Evolutionary conservation across 2,113 vertebrate species (phyloP).

Genomic region (Vidua chalybeata): DNA sequence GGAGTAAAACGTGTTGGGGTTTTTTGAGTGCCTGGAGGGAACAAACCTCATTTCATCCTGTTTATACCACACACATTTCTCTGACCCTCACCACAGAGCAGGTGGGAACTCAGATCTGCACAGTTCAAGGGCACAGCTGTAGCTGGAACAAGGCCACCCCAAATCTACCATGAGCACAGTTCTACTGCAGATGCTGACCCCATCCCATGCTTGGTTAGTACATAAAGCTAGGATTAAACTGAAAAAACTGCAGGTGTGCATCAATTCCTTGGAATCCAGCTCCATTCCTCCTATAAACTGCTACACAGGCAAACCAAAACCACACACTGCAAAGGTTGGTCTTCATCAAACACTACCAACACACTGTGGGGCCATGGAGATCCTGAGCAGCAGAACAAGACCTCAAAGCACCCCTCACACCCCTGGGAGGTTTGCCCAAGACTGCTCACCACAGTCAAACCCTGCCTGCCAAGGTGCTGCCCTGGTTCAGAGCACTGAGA

Average conservation of each 20-base stretch:
- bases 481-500: neutral
- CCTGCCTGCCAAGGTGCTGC: neutral
- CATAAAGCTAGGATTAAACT: neutral
- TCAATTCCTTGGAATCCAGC: neutral
- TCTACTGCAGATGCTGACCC: neutral
- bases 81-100: neutral
- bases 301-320: neutral
- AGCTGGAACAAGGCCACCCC: neutral
- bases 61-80: conserved; percentile 44
- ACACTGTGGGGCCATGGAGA: neutral
- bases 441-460: neutral
- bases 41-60: conserved; percentile 17
- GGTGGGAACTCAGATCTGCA: neutral
- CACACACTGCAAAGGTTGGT: accelerated
- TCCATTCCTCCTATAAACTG: accelerated
- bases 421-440: neutral
- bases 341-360: too few relatives aligned
- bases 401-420: neutral
- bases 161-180: neutral
- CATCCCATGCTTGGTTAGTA: too few relatives aligned
- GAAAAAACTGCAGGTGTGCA: neutral
- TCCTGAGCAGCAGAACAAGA: neutral
- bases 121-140: neutral
- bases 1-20: neutral
- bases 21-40: neutral